These are phyloP conservation scores for Podarcis raffonei DNA, from an alignment of 2,113 vertebrate genomes.

Conservation along the genomic window DNA sequence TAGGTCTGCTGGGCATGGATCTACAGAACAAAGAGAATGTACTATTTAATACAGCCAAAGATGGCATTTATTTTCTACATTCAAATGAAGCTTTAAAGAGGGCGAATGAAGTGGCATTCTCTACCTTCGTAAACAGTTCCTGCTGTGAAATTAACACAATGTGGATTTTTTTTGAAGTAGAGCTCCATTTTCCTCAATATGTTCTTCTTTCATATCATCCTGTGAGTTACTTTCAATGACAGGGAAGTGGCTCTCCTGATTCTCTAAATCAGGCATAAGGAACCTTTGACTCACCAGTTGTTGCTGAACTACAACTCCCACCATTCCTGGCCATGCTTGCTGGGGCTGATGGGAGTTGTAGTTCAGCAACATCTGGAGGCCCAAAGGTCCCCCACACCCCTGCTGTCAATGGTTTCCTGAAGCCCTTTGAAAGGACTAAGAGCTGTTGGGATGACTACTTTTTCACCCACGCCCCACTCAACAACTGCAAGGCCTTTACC, in stretches of 20 bases:
- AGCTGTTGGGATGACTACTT: not conserved
- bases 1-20: not conserved
- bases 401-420: not conserved
- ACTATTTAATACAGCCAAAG: not conserved
- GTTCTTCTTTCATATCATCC: not conserved
- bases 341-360: no score
- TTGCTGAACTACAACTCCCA: no score
- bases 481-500: not conserved
- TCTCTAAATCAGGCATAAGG: not conserved
- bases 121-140: not conserved
- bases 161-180: not conserved
- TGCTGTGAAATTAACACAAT: not conserved
- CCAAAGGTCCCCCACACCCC: not conserved
- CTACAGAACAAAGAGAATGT: no score
- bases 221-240: not conserved
- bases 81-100: not conserved
- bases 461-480: not conserved
- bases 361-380: not conserved
- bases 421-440: not conserved
- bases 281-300: no score
- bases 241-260: not conserved
- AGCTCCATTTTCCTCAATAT: not conserved
- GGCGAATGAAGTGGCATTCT: not conserved
- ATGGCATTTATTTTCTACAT: not conserved
- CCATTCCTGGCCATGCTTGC: no score